phyloP scores from a whole-genome alignment of 2,113 vertebrate species.

The Hemicordylus capensis region DNA sequence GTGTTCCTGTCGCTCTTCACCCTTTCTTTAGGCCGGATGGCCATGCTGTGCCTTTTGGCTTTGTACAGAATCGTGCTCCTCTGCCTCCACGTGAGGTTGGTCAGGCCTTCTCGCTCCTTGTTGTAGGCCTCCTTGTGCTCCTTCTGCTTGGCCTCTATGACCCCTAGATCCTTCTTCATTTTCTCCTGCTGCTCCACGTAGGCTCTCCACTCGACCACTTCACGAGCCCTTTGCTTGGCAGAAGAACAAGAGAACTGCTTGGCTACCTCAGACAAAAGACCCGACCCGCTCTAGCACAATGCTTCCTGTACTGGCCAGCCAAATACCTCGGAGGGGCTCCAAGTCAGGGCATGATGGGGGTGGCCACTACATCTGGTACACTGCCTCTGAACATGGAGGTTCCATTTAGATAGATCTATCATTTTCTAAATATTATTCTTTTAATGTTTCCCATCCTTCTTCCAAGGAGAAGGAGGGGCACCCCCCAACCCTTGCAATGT shows the following conservation, averaged over 20 bases:
- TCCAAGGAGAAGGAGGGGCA: no score
- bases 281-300: not conserved
- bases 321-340: not conserved
- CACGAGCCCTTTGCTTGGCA: slow-evolving; percentile 85
- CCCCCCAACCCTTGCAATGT: no score
- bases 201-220: slow-evolving; percentile 89
- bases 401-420: no score
- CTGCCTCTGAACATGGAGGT: not conserved
- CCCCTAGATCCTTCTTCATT: slow-evolving; percentile 76
- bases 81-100: slow-evolving; percentile 85
- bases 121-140: slow-evolving; percentile 81
- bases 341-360: not conserved
- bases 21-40: slow-evolving; percentile 75
- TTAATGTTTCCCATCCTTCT: not conserved
- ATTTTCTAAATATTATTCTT: not conserved
- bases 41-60: slow-evolving; percentile 68
- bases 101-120: slow-evolving; percentile 72
- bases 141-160: slow-evolving; percentile 82
- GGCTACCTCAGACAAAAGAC: slow-evolving; percentile 5
- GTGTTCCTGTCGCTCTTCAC: slow-evolving; percentile 55
- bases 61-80: slow-evolving; percentile 76
- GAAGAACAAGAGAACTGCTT: slow-evolving; percentile 22
- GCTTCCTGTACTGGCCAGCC: not conserved
- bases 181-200: slow-evolving; percentile 80
- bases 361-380: not conserved